Percentiles rank a stretch among this genome's conserved stretches.
These are phyloP conservation scores for Azemiops feae DNA, from an alignment of 2,113 vertebrate genomes.

Conservation along the genomic window DNA sequence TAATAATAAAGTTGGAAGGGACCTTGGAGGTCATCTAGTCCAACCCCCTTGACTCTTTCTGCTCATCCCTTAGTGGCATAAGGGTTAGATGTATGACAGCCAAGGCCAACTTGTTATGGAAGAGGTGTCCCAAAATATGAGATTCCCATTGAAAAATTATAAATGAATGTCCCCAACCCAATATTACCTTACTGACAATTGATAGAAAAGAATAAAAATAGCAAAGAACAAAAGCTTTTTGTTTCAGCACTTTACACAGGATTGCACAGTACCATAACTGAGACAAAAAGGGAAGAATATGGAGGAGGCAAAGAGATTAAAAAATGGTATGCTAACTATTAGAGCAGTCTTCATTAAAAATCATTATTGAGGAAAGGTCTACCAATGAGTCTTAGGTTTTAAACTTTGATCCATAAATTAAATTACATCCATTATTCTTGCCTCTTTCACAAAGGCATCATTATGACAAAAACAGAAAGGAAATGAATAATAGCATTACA, in stretches of 20 bases:
- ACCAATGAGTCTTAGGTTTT: conserved; percentile 38
- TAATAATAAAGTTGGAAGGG: too few species aligned
- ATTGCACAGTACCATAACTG: conserved; percentile 14
- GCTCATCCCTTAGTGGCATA: not conserved
- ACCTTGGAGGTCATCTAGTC: too few species aligned
- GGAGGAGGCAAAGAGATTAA: conserved; percentile 2
- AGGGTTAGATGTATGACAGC: conserved; percentile 1
- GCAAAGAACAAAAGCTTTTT: conserved; percentile 28
- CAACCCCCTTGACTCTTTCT: not conserved
- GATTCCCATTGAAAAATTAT: conserved; percentile 32
- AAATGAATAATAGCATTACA: conserved; percentile 42
- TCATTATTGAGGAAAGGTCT: conserved; percentile 39
- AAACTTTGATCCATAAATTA: conserved; percentile 50
- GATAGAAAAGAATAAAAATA: conserved; percentile 39
- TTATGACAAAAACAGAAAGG: conserved; percentile 49
- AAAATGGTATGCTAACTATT: conserved; percentile 24
- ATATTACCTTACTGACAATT: conserved; percentile 23
- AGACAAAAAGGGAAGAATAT: conserved; percentile 7
- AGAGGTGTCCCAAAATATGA: conserved; percentile 39
- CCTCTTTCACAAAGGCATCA: conserved; percentile 29
- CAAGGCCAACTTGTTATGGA: conserved; percentile 19
- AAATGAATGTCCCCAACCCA: conserved; percentile 19
- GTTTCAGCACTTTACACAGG: conserved; percentile 41
- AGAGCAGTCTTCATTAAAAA: conserved; percentile 47
- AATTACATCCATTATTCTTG: conserved; percentile 44